These are phyloP conservation scores for Acipenser transmontanus DNA, from an alignment of 2,797 vertebrate species.

Conservation along the genomic window DNA sequence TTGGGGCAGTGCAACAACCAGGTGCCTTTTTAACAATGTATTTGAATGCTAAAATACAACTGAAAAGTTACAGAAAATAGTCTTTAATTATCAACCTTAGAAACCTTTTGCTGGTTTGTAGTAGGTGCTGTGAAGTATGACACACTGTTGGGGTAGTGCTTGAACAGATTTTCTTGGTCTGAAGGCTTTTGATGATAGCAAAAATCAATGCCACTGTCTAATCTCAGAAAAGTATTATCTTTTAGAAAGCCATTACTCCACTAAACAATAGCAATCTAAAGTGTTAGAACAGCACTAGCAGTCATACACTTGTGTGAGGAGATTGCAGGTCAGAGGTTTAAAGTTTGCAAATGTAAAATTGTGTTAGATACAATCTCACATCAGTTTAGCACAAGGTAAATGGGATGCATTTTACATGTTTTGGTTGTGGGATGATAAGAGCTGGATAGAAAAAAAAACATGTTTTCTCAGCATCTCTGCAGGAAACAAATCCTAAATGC, in stretches of 20 bases:
- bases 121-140: constrained; percentile 12
- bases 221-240: constrained; percentile 15
- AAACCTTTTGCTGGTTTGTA: constrained; percentile 10
- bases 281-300: background rate
- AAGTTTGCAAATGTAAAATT: constrained; percentile 15
- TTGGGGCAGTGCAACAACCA: too few species aligned
- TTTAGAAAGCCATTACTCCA: constrained; percentile 6
- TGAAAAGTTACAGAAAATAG: background rate
- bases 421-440: constrained; percentile 13
- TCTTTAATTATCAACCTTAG: background rate
- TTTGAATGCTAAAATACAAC: background rate
- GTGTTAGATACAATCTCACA: constrained; percentile 9
- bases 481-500: constrained; percentile 35
- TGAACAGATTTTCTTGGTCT: constrained; percentile 16
- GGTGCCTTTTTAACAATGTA: background rate
- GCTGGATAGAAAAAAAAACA: constrained; percentile 16
- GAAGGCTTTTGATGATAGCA: constrained; percentile 13
- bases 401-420: constrained; percentile 17
- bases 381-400: constrained; percentile 19
- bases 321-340: constrained; percentile 7
- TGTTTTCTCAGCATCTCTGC: constrained; percentile 35
- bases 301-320: constrained; percentile 1
- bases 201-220: constrained; percentile 15
- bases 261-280: background rate
- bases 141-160: constrained; percentile 12